Percentiles rank a stretch among this genome's conserved stretches.
phyloP scores from a whole-genome alignment of 1,140 invertebrate genomes.

The Ips typographus region DNA sequence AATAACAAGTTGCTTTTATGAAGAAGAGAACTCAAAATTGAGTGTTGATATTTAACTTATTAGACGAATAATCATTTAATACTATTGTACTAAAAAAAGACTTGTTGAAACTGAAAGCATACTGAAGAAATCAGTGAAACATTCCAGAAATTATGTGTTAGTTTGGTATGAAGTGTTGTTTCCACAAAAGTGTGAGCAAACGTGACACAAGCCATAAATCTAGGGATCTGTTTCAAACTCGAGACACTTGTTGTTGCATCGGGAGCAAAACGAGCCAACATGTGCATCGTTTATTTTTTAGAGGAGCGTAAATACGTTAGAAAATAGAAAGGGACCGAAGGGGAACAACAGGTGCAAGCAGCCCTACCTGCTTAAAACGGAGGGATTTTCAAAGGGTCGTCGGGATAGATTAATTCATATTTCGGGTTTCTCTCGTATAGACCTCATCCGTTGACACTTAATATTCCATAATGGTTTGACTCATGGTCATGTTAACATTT shows the following conservation, averaged over 20 bases:
- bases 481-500: too few relatives aligned
- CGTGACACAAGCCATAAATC: conserved; percentile 8
- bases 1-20: too few relatives aligned
- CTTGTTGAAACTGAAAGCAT: too few relatives aligned
- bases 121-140: too few relatives aligned
- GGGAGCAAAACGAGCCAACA: conserved; percentile 20
- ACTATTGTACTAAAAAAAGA: too few relatives aligned
- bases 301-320: conserved; percentile 34
- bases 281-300: conserved; percentile 36
- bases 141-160: too few relatives aligned
- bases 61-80: too few relatives aligned
- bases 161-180: too few relatives aligned
- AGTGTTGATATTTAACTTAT: too few relatives aligned
- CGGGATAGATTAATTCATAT: conserved; percentile 36
- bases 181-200: not conserved
- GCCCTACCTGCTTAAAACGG: conserved; percentile 35
- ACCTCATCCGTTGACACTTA: not conserved
- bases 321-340: conserved; percentile 33
- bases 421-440: conserved; percentile 19
- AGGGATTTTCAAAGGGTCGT: conserved; percentile 31
- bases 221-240: conserved; percentile 22
- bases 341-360: conserved; percentile 40
- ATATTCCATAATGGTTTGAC: not conserved
- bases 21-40: too few relatives aligned
- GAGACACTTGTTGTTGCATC: conserved; percentile 29